Evolutionary conservation across 2,888 invertebrate species (phyloP).

Genomic region (Lepidocyrtinus sp.): DNA sequence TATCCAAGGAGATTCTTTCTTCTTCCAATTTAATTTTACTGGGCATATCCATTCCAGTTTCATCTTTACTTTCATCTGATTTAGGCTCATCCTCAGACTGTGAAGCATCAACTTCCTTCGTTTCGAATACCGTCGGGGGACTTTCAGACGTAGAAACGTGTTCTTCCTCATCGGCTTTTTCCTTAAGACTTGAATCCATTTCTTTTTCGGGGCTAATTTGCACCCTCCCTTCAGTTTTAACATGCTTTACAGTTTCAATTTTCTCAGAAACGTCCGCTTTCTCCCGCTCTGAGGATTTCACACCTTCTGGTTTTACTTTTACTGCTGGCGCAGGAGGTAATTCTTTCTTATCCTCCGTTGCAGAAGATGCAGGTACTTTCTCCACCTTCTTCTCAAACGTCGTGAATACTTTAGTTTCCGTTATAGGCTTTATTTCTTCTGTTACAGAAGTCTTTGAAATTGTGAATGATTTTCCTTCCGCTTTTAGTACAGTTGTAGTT

Average conservation of each 20-base stretch:
- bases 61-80: constrained; percentile 49
- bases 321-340: background rate
- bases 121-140: constrained; percentile 60
- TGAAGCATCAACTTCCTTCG: constrained; percentile 43
- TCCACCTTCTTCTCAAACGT: constrained; percentile 24
- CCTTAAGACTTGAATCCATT: constrained; percentile 30
- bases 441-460: constrained; percentile 48
- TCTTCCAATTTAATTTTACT: constrained; percentile 38
- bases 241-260: constrained; percentile 31
- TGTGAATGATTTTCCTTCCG: constrained; percentile 41
- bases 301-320: constrained; percentile 27
- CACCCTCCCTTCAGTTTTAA: no score
- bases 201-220: constrained; percentile 31
- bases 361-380: constrained; percentile 17
- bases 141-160: constrained; percentile 75
- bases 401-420: constrained; percentile 41
- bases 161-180: constrained; percentile 71
- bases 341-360: background rate
- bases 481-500: constrained; percentile 24
- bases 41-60: constrained; percentile 25
- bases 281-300: constrained; percentile 57
- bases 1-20: constrained; percentile 43
- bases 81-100: constrained; percentile 46
- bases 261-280: constrained; percentile 65
- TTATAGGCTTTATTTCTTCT: constrained; percentile 31